Conservation (phyloP, 2,888 invertebrate genomes). For the Tinea trinotella region DNA sequence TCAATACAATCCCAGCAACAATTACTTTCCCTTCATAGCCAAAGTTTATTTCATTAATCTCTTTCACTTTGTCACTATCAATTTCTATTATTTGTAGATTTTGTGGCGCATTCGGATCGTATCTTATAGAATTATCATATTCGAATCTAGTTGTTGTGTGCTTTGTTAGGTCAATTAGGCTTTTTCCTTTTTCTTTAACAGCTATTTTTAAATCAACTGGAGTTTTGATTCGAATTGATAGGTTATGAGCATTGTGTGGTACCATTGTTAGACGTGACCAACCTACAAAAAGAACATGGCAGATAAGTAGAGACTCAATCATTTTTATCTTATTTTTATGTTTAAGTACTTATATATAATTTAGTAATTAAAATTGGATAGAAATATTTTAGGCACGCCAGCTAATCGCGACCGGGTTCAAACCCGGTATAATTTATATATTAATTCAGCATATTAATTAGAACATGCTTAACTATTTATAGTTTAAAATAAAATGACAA, state of each 20-base stretch:
- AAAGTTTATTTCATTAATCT: conserved; percentile 34
- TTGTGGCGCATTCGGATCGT: conserved; percentile 56
- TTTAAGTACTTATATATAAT: too few relatives aligned
- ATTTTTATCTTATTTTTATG: too few relatives aligned
- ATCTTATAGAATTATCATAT: conserved; percentile 52
- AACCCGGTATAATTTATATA: too few relatives aligned
- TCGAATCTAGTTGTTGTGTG: conserved; percentile 43
- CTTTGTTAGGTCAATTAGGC: conserved; percentile 48
- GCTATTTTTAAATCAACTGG: conserved; percentile 49
- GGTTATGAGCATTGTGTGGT: conserved; percentile 52
- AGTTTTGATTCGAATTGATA: conserved; percentile 49
- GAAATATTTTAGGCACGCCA: too few relatives aligned
- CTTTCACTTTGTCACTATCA: conserved; percentile 43
- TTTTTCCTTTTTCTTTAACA: conserved; percentile 39
- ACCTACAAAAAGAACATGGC: conserved; percentile 32
- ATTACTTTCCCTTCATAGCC: conserved; percentile 50
- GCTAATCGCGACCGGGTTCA: too few relatives aligned
- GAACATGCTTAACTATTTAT: too few relatives aligned
- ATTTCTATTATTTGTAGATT: conserved; percentile 60
- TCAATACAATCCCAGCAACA: conserved; percentile 47
- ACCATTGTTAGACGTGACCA: conserved; percentile 56
- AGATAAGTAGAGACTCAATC: too few relatives aligned
- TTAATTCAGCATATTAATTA: too few relatives aligned
- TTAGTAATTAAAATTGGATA: too few relatives aligned
- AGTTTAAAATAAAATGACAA: too few relatives aligned